Conservation (phyloP, 2,113 vertebrate species). For the Porphyrio hochstetteri region DNA sequence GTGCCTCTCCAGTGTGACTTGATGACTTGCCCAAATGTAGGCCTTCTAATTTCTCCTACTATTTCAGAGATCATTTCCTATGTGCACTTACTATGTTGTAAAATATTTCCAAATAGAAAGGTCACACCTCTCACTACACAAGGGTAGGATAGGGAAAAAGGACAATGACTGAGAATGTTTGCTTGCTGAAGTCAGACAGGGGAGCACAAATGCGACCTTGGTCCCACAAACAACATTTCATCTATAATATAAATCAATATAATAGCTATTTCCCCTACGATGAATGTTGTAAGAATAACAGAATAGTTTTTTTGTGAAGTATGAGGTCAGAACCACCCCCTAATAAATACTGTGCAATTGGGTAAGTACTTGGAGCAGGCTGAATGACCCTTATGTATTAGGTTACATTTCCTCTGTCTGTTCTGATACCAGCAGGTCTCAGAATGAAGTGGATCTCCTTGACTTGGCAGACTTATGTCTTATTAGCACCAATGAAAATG, state of each 20-base stretch:
- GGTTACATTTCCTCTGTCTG: not conserved
- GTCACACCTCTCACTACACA: not conserved
- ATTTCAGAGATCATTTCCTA: not conserved
- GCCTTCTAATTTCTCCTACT: not conserved
- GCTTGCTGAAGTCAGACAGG: not conserved
- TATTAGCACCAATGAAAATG: not conserved
- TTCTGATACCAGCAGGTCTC: not conserved
- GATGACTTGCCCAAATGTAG: not conserved
- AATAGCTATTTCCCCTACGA: not conserved
- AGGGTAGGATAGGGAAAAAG: not conserved
- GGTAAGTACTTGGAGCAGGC: not conserved
- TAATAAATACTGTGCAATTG: not conserved
- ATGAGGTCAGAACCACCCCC: not conserved
- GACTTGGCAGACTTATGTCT: not conserved
- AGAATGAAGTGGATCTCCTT: not conserved
- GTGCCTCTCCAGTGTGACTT: not conserved
- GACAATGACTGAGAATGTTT: not conserved
- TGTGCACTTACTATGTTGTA: not conserved
- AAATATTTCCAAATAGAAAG: slow-evolving; percentile 19
- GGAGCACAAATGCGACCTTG: not conserved
- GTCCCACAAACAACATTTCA: not conserved
- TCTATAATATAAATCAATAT: slow-evolving; percentile 12
- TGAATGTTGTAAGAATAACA: not conserved
- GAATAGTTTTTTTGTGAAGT: not conserved
- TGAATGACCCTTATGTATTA: not conserved